Evolutionary conservation across 2,888 invertebrate genomes (phyloP).

Genomic region (Rhamphomyia laevipes): DNA sequence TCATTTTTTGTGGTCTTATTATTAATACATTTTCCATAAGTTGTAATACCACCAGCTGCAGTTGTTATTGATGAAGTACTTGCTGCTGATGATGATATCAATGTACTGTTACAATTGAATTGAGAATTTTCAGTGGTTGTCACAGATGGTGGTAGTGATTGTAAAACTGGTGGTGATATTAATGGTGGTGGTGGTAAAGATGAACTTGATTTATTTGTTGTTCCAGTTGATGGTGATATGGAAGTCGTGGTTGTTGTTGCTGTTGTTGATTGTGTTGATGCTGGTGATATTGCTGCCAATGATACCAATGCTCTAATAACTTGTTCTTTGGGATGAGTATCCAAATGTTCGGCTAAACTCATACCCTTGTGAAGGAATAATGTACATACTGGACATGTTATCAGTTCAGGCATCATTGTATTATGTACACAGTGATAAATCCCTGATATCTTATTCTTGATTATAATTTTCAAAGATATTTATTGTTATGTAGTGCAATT

Average conservation of each 20-base stretch:
- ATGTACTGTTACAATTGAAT: no score
- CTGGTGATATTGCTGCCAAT: conserved; percentile 19
- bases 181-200: background rate
- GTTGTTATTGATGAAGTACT: conserved; percentile 7
- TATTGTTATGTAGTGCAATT: no score
- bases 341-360: conserved; percentile 65
- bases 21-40: conserved; percentile 18
- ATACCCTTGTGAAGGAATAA: conserved; percentile 73
- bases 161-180: background rate
- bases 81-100: no score
- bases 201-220: background rate
- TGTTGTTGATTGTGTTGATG: conserved; percentile 1
- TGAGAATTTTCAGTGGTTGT: no score
- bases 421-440: no score
- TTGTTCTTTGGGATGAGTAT: conserved; percentile 80
- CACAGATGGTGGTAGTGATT: background rate
- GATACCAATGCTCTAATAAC: conserved; percentile 66
- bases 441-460: no score
- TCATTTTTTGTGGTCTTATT: conserved; percentile 20
- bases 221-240: background rate
- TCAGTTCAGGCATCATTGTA: conserved; percentile 25
- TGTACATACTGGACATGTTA: conserved; percentile 74
- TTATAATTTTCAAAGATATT: no score
- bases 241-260: background rate
- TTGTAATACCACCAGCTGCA: conserved; percentile 16